These are phyloP conservation scores for Brevimyrus niger DNA, from an alignment of 2,113 vertebrate genomes.

Conservation along the genomic window DNA sequence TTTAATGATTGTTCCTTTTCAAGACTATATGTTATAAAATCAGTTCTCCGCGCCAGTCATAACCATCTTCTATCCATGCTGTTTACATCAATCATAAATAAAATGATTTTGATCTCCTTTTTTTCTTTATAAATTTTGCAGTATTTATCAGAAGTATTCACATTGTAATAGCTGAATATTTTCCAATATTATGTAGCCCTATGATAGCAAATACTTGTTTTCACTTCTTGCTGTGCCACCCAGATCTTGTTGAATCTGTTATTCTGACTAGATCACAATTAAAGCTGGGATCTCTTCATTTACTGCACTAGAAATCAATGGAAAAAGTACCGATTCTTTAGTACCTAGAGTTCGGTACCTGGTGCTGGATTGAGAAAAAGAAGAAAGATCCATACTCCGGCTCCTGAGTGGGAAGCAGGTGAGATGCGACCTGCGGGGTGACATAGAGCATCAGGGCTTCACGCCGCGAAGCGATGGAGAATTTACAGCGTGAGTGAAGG, in stretches of 20 bases:
- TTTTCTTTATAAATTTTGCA: not conserved
- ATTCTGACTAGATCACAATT: not conserved
- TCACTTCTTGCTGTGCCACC: not conserved
- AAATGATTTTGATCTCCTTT: not conserved
- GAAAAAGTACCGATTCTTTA: not conserved
- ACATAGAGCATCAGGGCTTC: constrained; percentile 2
- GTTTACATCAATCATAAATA: not conserved
- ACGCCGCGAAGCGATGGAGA: not conserved
- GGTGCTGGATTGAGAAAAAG: not conserved
- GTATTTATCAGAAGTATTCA: not conserved
- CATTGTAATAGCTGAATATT: not conserved
- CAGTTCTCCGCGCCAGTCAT: not conserved
- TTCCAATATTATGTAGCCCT: not conserved
- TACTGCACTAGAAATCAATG: not conserved
- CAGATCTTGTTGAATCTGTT: not conserved
- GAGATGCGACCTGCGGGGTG: not conserved
- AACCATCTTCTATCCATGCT: not conserved
- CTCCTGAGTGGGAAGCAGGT: not conserved
- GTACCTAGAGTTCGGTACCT: not conserved
- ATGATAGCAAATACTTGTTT: not conserved
- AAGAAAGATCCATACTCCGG: no score
- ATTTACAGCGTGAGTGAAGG: not conserved
- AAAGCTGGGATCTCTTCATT: not conserved
- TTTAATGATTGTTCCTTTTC: not conserved
- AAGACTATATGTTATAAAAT: not conserved